A percentile compares a stretch with the other conserved stretches of the same genome.
Conservation (phyloP, 2,113 vertebrate species). For the Narcine bancroftii region DNA sequence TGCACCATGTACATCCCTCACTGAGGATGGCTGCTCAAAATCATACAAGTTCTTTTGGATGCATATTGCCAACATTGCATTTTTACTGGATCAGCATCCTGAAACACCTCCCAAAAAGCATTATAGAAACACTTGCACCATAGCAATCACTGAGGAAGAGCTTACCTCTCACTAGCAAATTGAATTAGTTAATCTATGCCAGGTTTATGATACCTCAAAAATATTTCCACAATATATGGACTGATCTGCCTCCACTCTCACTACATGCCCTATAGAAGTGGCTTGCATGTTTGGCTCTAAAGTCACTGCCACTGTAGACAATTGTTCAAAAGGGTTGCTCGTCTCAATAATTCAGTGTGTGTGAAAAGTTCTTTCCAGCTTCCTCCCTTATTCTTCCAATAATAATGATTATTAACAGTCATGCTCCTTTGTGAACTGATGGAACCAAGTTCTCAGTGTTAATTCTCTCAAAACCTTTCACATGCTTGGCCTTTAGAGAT, state of each 20-base stretch:
- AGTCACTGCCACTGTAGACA: not conserved
- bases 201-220: not conserved
- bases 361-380: conserved; percentile 7
- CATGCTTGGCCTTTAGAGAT: not conserved
- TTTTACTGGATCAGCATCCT: not conserved
- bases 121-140: not conserved
- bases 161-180: not conserved
- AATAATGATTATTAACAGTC: not conserved
- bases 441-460: not conserved
- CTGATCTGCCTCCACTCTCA: not conserved
- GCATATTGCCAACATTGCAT: not conserved
- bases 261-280: not conserved
- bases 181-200: not conserved
- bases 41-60: too few relatives aligned
- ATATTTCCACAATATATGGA: too few relatives aligned
- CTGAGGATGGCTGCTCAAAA: too few relatives aligned
- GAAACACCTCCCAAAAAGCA: not conserved
- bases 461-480: not conserved
- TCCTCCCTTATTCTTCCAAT: not conserved
- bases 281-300: not conserved
- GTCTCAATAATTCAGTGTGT: not conserved
- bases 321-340: not conserved
- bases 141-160: not conserved
- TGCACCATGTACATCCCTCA: too few relatives aligned
- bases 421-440: not conserved